These are phyloP conservation scores for Papilio xuthus DNA, from an alignment of 1,140 invertebrate genomes.

Conservation along the genomic window DNA sequence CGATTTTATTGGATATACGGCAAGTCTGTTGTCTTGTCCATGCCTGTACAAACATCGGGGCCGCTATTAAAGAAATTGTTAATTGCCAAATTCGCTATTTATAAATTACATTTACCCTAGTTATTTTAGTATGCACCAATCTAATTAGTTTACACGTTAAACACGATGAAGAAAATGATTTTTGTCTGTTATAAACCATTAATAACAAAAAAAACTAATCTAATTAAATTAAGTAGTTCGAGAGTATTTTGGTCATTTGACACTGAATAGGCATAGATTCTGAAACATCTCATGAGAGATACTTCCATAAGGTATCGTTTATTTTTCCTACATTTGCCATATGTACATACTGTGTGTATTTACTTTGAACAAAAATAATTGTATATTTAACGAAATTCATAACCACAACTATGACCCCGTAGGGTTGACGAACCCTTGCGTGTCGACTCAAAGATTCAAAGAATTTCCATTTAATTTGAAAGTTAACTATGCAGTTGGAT, in stretches of 20 bases:
- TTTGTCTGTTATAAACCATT: too few species aligned
- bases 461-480: not conserved
- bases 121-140: too few species aligned
- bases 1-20: constrained; percentile 13
- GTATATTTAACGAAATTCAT: not conserved
- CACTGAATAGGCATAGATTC: too few species aligned
- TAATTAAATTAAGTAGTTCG: too few species aligned
- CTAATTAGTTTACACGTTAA: not conserved
- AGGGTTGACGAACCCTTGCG: constrained; percentile 5
- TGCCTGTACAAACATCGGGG: not conserved
- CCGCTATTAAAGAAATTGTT: not conserved
- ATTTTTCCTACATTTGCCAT: too few species aligned
- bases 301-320: too few species aligned
- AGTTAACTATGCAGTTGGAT: not conserved
- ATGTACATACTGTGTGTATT: too few species aligned
- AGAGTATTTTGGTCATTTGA: too few species aligned
- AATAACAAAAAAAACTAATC: too few species aligned
- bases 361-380: not conserved
- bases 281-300: too few species aligned
- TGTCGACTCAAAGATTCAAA: not conserved
- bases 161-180: not conserved
- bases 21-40: not conserved
- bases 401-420: not conserved
- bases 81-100: too few species aligned
- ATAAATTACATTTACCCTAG: too few species aligned